Conservation (phyloP, 1,140 invertebrate species). For the Caenorhabditis brenneri region DNA sequence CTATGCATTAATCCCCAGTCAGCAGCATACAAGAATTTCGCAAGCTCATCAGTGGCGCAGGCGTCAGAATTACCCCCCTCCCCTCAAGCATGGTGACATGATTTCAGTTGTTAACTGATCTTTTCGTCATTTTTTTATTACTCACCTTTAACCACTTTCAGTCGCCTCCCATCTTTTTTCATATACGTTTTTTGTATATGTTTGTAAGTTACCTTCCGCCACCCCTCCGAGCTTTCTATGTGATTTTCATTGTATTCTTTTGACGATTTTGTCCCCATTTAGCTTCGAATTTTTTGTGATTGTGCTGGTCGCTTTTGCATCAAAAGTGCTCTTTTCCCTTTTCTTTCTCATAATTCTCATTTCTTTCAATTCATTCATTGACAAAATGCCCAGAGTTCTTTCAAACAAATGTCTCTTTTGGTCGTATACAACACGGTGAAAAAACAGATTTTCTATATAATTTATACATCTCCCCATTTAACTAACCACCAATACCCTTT, state of each 20-base stretch:
- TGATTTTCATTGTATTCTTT: background rate
- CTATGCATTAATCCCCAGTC: slow-evolving; percentile 99
- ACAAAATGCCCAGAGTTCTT: slow-evolving; percentile 40
- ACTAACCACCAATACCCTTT: background rate
- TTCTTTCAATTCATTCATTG: slow-evolving; percentile 25
- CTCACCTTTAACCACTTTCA: slow-evolving; percentile 35
- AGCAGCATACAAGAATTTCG: slow-evolving; percentile 97
- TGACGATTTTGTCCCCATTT: background rate
- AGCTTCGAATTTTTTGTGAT: slow-evolving; percentile 8
- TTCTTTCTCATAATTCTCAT: background rate
- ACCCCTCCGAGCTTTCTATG: slow-evolving; percentile 23
- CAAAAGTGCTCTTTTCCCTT: slow-evolving; percentile 14
- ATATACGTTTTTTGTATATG: slow-evolving; percentile 5
- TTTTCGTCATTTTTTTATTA: background rate
- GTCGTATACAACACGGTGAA: slow-evolving; percentile 41
- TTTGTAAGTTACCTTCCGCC: background rate
- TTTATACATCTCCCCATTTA: background rate
- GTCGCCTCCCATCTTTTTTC: background rate
- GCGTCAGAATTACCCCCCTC: slow-evolving; percentile 94
- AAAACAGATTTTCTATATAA: background rate
- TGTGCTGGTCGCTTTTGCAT: slow-evolving; percentile 41
- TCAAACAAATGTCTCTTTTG: background rate
- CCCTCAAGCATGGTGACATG: slow-evolving; percentile 84
- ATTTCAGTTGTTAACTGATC: background rate
- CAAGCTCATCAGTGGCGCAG: slow-evolving; percentile 94